Evolutionary conservation across 2,113 vertebrate species (phyloP), one percentile per base, ranked within the genome.

Genomic region (Monopterus albus): DNA sequence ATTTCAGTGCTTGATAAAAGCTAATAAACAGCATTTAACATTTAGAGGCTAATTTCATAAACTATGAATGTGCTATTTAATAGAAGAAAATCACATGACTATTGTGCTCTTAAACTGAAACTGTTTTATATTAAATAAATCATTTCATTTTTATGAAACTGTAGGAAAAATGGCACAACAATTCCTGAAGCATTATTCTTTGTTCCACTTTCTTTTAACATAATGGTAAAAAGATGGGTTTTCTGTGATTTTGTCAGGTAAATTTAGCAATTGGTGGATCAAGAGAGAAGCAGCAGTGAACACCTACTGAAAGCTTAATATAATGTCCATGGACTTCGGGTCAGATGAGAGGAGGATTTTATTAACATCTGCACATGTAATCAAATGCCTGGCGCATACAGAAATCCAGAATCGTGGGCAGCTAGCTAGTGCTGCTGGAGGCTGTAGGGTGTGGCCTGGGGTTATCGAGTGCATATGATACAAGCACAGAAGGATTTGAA

Each of bases 361-460:
- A 83, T 79, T 81, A 83, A 88, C 88, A 91, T 91, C 88, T 92
- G 91, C 72, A 81, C 82, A 76, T 86, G 88, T 86, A 91, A 90
- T 90, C 78, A 78, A 88, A 92, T 65, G 79, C 84, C 72, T 81
- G 87, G 77, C 65, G 60, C 85, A 55, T 43, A 61, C 52, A 72
- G 77, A 57, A 87, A 84, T 86, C 79, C 88, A 83, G 75, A 84
- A 81, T 78, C 12, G 36, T 49, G 69, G 78, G 78, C 70, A 75
- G 66, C 73, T 55, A 46, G 67, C 55, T 77, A 56, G 72, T 60
- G 53, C 43, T 47, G 69, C 62, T 68, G 11, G 60, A 72, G 71
- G 53, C 29, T 66, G 65, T 0, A 59, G 75, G 87, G 85, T 33
- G 79, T 57, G 60, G 78, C 67, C 20, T 2, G 79, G 80, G 82